Evolutionary conservation across 2,113 vertebrate genomes (phyloP), one percentile per base, ranked within the genome.

Genomic region (Cathartes aura): DNA sequence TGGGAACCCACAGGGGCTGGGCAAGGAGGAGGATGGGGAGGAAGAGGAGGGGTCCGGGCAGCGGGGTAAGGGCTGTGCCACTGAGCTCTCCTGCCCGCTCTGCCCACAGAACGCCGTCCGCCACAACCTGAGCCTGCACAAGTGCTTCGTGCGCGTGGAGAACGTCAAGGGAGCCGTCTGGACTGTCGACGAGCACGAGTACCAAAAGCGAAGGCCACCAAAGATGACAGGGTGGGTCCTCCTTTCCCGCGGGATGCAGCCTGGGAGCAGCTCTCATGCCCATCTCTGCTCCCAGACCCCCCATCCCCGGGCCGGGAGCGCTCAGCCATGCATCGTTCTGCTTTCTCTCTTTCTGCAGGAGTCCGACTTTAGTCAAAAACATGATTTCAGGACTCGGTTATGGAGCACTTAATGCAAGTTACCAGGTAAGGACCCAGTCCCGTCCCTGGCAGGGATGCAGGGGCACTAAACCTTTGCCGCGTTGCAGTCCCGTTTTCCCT

Each of bases 41-140:
- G 56, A 63, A 6, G 79, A 87, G 59, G 68, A 81, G 36, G 76
- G 85, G 3, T 16, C 4, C 1, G 32, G 17, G 5, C 10, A 0
- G n/a, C 1, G 5, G 43, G 73, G 2, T 2, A 6, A 29, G 18
- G 34, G 62, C 48, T 1, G 3, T 7, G 23, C 5, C 3, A 0
- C 66, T 53, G 62, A 79, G 45, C 47, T 17, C 12, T 50, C 21
- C 13, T 34, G 30, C 62, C 71, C 10, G 0, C 19, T 52, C 29
- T 82, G 8, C 87, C 94, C 48, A 1, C 98, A 99, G 99, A 99
- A 99, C 56, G 99, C 99, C 2, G 99, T 99, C 93, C 99, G 99
- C 95, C 99, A 99, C 99, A 99, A 99, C 98, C 99, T 99, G 98
- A 99, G 99, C 98, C 99, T 99, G 98, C 99, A 99, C 98, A 99